Base-by-base conservation (phyloP, 2,888 invertebrate genomes). In the Congeria kusceri region DNA sequence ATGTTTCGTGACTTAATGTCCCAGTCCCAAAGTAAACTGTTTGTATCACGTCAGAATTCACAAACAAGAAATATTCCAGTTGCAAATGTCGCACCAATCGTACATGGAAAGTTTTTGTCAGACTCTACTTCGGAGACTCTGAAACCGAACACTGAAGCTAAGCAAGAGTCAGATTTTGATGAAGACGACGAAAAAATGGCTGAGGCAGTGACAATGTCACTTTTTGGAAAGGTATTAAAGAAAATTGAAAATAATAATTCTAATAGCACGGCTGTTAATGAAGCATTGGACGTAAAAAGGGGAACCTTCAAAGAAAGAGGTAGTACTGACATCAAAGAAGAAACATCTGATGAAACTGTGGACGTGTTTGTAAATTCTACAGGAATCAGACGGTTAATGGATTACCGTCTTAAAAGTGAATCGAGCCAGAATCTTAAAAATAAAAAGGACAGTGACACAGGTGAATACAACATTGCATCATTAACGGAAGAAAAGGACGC, bases 41-140 rank as follows among this genome's bases (percentile, higher is more conserved):
- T 85, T 39, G 49, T 78, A n/a, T 65, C 77, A 4, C 66, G 85
- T 4, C 83, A 80, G 44, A 59, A 73, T 13, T 80, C 81, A 23
- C 79, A 79, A 53, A 79, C 65, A 56, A 87, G 86, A 77, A 88
- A 88, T 75, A 90, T 90, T 71, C 90, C 90, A n/a, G 88, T 90
- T 4, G 90, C 90, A 15, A 90, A 90, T 69, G 90, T 90, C 18
- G 90, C 90, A 1, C 90, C 90, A 2, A 87, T 90, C 39, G 80
- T 89, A 23, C 89, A 89, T 71, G 80, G 75, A 13, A 80, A 78
- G 39, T 59, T 71, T 20, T 46, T 77, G 18, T 20, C 53, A n/a
- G 74, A 77, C 3, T 27, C 71, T 32, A n/a, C 57, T 23, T 49
- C 29, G 39, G 69, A 59, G n/a, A 28, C 47, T 2, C 57, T 74